Evolutionary conservation across 2,113 vertebrate genomes (phyloP).

Genomic region (Actenoides lindsayi): DNA sequence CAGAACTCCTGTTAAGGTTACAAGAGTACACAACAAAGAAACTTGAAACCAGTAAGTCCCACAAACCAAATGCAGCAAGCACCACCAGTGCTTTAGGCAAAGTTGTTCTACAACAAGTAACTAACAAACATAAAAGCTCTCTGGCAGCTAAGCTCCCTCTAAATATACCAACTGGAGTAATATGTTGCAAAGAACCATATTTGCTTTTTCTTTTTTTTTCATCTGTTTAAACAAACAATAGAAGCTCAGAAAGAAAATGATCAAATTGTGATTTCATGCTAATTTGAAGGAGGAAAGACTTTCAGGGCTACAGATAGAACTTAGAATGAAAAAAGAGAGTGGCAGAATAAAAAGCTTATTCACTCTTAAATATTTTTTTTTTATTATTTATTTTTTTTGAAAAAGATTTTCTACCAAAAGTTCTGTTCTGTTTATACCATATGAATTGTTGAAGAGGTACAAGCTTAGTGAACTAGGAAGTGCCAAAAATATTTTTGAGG

Average conservation of each 20-base stretch:
- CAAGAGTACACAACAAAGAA: background rate
- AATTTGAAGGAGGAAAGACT: background rate
- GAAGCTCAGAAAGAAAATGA: conserved; percentile 23
- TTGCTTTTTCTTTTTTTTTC: background rate
- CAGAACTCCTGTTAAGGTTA: background rate
- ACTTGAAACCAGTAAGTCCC: background rate
- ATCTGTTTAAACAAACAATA: conserved; percentile 7
- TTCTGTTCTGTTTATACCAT: background rate
- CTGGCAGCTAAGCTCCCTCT: background rate
- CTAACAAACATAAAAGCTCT: background rate
- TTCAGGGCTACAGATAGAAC: background rate
- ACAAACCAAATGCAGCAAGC: background rate
- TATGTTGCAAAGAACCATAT: background rate
- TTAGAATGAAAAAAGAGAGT: background rate
- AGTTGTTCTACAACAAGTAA: background rate
- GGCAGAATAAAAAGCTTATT: background rate
- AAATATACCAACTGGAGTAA: background rate
- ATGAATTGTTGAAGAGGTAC: background rate
- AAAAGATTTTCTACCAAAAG: background rate
- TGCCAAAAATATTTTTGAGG: background rate
- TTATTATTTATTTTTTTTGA: too few species aligned
- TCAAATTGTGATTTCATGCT: background rate
- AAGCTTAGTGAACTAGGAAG: background rate
- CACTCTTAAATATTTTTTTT: background rate
- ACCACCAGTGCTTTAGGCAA: background rate